Percentiles rank a stretch among this genome's conserved stretches.
Evolutionary conservation across 2,113 vertebrate species (phyloP).

Genomic region (Sylvietta virens): DNA sequence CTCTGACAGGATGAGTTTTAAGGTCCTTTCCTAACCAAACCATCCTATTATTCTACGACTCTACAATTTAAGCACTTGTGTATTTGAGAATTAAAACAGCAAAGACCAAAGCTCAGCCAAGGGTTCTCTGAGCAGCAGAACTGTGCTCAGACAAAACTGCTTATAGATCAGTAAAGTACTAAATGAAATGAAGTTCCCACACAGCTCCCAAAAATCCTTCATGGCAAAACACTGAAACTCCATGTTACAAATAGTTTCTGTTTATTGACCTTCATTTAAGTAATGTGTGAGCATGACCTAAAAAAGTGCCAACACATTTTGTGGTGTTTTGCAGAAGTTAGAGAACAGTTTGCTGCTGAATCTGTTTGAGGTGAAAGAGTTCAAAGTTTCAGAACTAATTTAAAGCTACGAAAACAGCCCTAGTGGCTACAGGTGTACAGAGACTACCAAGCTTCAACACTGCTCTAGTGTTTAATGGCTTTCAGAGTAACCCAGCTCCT

Average conservation of each 20-base stretch:
- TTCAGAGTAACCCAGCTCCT: not conserved
- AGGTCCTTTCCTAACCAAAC: not conserved
- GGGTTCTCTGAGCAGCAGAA: not conserved
- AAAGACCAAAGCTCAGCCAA: not conserved
- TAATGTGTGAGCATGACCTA: not conserved
- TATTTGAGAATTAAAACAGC: not conserved
- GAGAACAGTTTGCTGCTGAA: not conserved
- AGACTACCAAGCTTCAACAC: fast-evolving
- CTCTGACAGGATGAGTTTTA: not conserved
- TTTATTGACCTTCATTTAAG: not conserved
- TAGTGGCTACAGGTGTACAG: not conserved
- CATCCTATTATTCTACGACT: not conserved
- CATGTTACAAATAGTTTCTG: not conserved
- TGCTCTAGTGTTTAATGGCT: not conserved
- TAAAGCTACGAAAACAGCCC: not conserved
- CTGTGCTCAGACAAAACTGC: not conserved
- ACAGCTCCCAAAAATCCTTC: not conserved
- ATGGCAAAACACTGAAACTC: not conserved
- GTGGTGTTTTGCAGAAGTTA: not conserved
- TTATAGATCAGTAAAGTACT: not conserved
- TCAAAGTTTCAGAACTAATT: not conserved
- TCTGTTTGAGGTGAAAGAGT: not conserved
- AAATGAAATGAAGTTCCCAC: not conserved
- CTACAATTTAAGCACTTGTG: not conserved
- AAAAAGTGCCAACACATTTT: not conserved